These are phyloP conservation scores for Castor canadensis DNA, from an alignment of 2,113 vertebrate species.

Conservation along the genomic window DNA sequence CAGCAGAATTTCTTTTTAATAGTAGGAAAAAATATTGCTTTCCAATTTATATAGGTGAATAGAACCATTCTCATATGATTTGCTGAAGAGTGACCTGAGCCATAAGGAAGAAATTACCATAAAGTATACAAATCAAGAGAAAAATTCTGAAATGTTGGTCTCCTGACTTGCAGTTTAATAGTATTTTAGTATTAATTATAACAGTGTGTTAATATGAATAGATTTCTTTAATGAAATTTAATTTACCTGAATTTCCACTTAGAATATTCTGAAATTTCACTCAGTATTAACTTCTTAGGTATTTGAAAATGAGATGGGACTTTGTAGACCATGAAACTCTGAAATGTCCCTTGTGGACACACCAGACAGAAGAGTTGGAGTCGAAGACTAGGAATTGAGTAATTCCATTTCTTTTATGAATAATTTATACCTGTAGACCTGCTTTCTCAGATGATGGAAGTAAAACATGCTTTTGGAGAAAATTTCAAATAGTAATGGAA, in stretches of 20 bases:
- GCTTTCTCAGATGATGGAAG: constrained; percentile 24
- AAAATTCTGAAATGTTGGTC: neutral
- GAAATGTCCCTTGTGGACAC: neutral
- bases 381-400: neutral
- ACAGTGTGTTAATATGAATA: neutral
- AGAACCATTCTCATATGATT: neutral
- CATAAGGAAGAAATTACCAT: neutral
- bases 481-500: neutral
- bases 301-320: neutral
- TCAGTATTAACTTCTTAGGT: neutral
- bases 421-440: neutral
- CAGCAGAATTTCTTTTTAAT: neutral
- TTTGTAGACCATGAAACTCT: neutral
- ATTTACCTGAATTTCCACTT: neutral
- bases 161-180: neutral
- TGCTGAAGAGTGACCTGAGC: neutral
- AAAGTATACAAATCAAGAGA: neutral
- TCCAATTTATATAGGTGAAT: neutral
- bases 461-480: constrained; percentile 11
- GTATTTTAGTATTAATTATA: neutral
- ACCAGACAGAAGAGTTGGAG: neutral
- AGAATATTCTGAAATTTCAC: neutral
- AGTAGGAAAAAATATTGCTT: neutral
- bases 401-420: neutral
- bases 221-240: neutral